Base-by-base conservation (phyloP, 2,797 vertebrate genomes). In the Esox masquinongy region DNA sequence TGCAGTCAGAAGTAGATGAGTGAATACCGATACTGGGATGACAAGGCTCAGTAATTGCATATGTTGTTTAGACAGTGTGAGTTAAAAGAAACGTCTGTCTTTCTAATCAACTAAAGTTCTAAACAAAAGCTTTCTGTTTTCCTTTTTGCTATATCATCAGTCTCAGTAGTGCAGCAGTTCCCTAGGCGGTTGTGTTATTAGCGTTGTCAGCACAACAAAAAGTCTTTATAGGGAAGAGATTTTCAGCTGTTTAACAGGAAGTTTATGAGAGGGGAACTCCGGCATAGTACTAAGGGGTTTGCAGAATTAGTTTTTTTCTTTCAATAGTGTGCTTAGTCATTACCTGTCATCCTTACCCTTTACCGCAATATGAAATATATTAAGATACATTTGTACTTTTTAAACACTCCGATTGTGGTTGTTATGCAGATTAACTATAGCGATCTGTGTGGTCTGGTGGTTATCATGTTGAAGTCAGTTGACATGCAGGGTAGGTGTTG, bases 81-180 rank as follows among this genome's bases (percentile, higher is more conserved):
- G 26, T 29, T 34, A 34, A 66, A 66, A 34, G 22, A 34, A 66
- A 66, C 14, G 17, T 66, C 16, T 8, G 31, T 36, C 31, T 34
- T 34, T 67, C 22, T 24, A 24, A 24, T 61, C 56, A 61, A 24
- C 22, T 67, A 8, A 34, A 31, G 64, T 5, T 15, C 31, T 17
- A 15, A 61, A 61, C 22, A 24, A 67, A 67, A 67, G 64, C 64
- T 2, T 34, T 36, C 16, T 16, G 24, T 63, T 29, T 63, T 9
- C 12, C 50, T 81, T 75, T 86, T 74, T 77, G 86, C 87, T 82
- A 79, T 51, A 66, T 91, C 88, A 86, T 87, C 84, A 78, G 77
- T 82, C 77, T 78, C 61, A 73, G 47, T 59, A 73, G 51, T 67
- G 76, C 77, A 74, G 77, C 77, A 74, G 79, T 76, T 82, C 67